Base-by-base conservation (phyloP, 30 jellyfish, hydroid and myxozoan genomes). In the Cassiopea andromeda region DNA sequence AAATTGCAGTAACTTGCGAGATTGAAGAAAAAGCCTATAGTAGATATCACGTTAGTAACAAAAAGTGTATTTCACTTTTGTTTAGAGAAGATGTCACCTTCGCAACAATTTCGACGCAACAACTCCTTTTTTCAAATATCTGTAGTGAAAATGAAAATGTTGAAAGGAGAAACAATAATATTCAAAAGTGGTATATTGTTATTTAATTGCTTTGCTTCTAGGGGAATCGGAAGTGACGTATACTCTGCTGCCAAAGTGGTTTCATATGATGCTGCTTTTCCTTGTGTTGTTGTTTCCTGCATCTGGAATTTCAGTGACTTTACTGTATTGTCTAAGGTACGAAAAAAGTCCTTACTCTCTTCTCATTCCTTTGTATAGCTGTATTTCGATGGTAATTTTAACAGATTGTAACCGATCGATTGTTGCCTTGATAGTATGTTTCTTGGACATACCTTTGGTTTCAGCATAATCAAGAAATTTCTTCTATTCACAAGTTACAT, bases 311-410 rank as follows among this genome's bases (percentile, higher is more conserved):
- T 46, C 69, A 18, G 59, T 68, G 27, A 81, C 90, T 6, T 27
- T 81, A 57, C 69, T 68, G 27, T 44, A 64, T 44, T 12, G 90
- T 18, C 15, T 60, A n/a, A 67, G 90, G 90, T 81, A 60, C 9
- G 76, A 46, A 4, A 5, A 3, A 1, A 15, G 18, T 45, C 18
- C 45, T 75, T 16, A 4, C 44, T 7, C 17, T 75, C 44, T 6
- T 16, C 5, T 7, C 16, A 1, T 75, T 75, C 38, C 38, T 27
- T 27, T 27, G 38, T 27, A 27, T 27, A 27, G 38, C 38, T 27
- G 38, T 27, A 27, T 27, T 27, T 0, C 38, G 38, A 27, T 27
- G 38, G 38, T 27, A 27, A 27, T 27, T 27, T 27, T 27, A 27
- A 27, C 38, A 27, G 38, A 27, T 27, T 0, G 38, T 27, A 27